Conservation (phyloP, 2,113 vertebrate species). For the Tursiops truncatus region DNA sequence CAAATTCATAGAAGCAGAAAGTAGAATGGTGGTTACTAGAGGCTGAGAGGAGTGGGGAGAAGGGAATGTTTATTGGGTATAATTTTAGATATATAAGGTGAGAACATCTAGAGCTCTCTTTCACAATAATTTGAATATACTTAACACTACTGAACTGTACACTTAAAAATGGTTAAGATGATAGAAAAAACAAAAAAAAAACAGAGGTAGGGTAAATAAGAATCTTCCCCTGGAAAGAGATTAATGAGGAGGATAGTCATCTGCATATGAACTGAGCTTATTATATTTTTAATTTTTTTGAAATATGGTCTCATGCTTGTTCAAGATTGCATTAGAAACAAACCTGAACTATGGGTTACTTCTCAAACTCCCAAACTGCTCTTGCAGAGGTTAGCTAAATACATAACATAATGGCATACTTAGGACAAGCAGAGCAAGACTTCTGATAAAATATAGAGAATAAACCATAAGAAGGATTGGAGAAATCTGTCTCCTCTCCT, state of each 20-base stretch:
- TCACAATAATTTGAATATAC: neutral
- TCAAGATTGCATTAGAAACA: neutral
- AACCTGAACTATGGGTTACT: neutral
- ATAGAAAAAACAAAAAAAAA: neutral
- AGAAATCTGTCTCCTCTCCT: neutral
- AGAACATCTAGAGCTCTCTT: neutral
- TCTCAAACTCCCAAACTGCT: neutral
- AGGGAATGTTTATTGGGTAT: neutral
- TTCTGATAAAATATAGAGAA: conserved; percentile 8
- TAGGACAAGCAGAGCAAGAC: neutral
- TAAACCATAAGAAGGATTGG: neutral
- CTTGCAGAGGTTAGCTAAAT: neutral
- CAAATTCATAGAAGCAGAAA: neutral
- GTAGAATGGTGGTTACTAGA: neutral
- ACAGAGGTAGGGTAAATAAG: neutral
- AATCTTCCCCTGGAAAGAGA: neutral
- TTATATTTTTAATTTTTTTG: neutral
- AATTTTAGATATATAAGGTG: neutral
- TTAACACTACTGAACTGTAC: neutral
- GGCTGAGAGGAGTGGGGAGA: neutral
- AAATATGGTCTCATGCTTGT: neutral
- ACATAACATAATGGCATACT: neutral
- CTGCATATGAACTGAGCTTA: neutral
- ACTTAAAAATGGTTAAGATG: neutral
- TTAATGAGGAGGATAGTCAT: neutral